Conservation (phyloP, 2,113 vertebrate genomes). For the Aptenodytes forsteri region DNA sequence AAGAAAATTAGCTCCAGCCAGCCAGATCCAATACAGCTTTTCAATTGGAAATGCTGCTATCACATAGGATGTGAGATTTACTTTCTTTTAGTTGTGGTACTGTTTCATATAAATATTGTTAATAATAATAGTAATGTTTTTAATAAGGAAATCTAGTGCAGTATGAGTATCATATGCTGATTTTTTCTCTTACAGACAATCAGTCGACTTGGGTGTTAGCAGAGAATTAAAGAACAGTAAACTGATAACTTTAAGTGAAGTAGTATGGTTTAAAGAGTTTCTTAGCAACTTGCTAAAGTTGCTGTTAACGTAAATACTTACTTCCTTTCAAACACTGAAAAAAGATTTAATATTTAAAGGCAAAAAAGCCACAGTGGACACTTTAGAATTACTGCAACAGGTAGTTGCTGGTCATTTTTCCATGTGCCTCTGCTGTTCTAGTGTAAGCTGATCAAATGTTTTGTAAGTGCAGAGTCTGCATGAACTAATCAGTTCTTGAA, state of each 20-base stretch:
- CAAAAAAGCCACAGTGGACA: fast-evolving
- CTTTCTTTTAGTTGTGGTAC: not conserved
- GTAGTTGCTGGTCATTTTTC: not conserved
- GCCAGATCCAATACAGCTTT: not conserved
- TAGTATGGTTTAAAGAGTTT: not conserved
- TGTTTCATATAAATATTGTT: not conserved
- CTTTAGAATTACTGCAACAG: not conserved
- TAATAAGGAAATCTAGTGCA: not conserved
- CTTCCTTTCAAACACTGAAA: not conserved
- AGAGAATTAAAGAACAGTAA: not conserved
- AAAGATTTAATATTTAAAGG: not conserved
- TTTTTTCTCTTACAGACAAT: not conserved
- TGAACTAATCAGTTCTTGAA: not conserved
- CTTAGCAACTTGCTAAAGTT: not conserved
- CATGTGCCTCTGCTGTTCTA: not conserved
- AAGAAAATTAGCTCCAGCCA: not conserved
- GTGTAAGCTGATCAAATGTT: not conserved
- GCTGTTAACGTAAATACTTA: not conserved
- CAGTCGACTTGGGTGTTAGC: not conserved
- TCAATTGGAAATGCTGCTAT: not conserved
- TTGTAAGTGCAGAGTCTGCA: not conserved
- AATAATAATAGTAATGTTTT: not conserved
- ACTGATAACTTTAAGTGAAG: not conserved
- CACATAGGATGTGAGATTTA: not conserved
- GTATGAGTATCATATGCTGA: not conserved